Evolutionary conservation across 2,888 invertebrate genomes (phyloP).

Genomic region (Caenorhabditis zanzibari): DNA sequence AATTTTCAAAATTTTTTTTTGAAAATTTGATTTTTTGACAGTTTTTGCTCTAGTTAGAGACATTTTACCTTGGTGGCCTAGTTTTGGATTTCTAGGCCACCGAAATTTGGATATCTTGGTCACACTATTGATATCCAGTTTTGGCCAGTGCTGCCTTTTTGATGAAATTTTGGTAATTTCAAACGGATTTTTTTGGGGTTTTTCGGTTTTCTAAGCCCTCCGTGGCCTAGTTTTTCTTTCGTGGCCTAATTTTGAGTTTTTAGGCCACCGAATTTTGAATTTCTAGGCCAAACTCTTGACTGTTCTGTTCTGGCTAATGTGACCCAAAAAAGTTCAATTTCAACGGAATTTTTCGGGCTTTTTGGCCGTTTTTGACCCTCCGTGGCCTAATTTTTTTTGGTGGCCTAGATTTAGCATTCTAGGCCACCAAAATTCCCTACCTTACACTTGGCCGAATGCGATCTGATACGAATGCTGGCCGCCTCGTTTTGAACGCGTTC

Average conservation of each 20-base stretch:
- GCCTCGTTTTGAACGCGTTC: conserved; percentile 59
- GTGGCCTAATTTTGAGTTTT: neutral
- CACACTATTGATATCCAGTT: too few species aligned
- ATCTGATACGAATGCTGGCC: conserved; percentile 48
- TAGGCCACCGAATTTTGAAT: neutral
- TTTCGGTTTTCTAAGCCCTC: neutral
- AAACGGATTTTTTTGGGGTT: neutral
- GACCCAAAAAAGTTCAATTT: too few species aligned
- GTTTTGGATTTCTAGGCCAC: neutral
- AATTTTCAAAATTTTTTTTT: too few species aligned
- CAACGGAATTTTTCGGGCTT: neutral
- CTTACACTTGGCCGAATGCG: conserved; percentile 66
- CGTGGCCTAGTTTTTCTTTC: neutral
- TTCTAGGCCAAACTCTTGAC: too few species aligned
- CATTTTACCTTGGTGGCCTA: too few species aligned
- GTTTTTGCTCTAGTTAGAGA: too few species aligned
- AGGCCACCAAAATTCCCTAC: conserved; percentile 15
- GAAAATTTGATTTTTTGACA: too few species aligned
- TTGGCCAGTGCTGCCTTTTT: too few species aligned
- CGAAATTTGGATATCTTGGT: neutral
- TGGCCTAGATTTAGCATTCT: neutral
- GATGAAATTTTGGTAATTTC: too few species aligned
- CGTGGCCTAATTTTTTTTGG: neutral
- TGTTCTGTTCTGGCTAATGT: too few species aligned
- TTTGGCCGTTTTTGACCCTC: neutral